These are phyloP conservation scores for Pantherophis alleghaniensis DNA, from an alignment of 2,797 vertebrate species.

Conservation along the genomic window DNA sequence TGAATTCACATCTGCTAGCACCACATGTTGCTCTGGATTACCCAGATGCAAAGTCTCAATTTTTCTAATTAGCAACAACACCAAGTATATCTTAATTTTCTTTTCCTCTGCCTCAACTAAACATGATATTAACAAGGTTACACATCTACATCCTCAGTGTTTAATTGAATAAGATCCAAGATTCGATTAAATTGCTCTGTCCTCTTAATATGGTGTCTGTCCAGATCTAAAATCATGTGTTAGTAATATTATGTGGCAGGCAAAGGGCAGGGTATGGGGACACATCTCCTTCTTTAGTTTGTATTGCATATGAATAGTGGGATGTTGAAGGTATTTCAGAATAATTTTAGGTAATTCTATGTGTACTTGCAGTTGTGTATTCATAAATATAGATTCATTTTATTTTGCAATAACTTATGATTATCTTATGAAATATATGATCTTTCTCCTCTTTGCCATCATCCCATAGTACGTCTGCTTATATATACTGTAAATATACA, in stretches of 20 bases:
- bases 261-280: slow-evolving; percentile 16
- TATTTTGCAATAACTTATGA: background rate
- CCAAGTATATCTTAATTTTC: slow-evolving; percentile 82
- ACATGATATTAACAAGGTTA: slow-evolving; percentile 81
- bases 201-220: slow-evolving; percentile 53
- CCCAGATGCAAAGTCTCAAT: slow-evolving; percentile 81
- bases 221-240: slow-evolving; percentile 38
- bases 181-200: slow-evolving; percentile 69
- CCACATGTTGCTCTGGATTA: slow-evolving; percentile 78
- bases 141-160: slow-evolving; percentile 67
- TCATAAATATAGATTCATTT: background rate
- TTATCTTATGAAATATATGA: background rate
- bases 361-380: background rate
- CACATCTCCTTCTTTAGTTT: background rate
- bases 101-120: slow-evolving; percentile 78
- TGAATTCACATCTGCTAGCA: slow-evolving; percentile 79
- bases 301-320: accelerated
- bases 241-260: slow-evolving; percentile 42
- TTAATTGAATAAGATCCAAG: slow-evolving; percentile 74
- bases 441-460: background rate
- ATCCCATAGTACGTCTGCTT: background rate
- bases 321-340: background rate
- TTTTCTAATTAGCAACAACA: slow-evolving; percentile 82
- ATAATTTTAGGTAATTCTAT: background rate
- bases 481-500: background rate